These are phyloP conservation scores for Stegodyphus dumicola DNA, from an alignment of 1,140 invertebrate genomes.

Conservation along the genomic window DNA sequence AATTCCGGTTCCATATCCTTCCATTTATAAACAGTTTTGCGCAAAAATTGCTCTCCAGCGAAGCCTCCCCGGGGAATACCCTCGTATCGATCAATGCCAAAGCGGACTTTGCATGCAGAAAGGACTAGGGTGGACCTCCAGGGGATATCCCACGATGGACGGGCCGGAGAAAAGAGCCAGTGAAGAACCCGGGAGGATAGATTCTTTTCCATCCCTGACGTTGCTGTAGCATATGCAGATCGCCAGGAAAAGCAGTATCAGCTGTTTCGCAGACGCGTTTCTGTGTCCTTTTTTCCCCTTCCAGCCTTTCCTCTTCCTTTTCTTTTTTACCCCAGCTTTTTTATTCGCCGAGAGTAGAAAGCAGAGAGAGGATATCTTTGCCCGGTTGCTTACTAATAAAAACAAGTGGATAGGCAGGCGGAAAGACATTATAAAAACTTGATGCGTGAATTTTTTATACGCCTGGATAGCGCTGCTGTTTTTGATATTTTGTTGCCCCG, in stretches of 20 bases:
- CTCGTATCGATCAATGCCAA: conserved; percentile 50
- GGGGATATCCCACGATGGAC: not conserved
- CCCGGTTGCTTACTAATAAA: conserved; percentile 54
- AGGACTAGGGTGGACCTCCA: not conserved
- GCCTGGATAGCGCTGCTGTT: not conserved
- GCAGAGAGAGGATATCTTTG: conserved; percentile 16
- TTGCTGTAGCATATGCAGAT: conserved; percentile 40
- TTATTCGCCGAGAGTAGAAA: not conserved
- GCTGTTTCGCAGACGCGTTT: conserved; percentile 33
- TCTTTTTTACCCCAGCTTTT: not conserved
- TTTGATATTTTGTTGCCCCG: conserved; percentile 30
- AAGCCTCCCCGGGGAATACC: not conserved
- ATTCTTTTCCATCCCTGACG: conserved; percentile 8
- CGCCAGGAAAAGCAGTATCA: conserved; percentile 42
- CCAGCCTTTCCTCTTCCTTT: not conserved
- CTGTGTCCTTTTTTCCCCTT: not conserved
- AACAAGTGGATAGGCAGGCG: conserved; percentile 36
- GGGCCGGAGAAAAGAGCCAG: not conserved
- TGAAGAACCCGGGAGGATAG: conserved; percentile 5
- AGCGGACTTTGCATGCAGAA: conserved; percentile 38
- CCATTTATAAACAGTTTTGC: conserved; percentile 59
- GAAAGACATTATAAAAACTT: conserved; percentile 51
- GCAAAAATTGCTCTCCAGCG: conserved; percentile 32
- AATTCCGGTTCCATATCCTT: conserved; percentile 47
- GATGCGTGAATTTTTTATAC: conserved; percentile 58